Evolutionary conservation across 2,888 invertebrate species (phyloP), one percentile per base, ranked within the genome.

Genomic region (Colletes collaris): DNA sequence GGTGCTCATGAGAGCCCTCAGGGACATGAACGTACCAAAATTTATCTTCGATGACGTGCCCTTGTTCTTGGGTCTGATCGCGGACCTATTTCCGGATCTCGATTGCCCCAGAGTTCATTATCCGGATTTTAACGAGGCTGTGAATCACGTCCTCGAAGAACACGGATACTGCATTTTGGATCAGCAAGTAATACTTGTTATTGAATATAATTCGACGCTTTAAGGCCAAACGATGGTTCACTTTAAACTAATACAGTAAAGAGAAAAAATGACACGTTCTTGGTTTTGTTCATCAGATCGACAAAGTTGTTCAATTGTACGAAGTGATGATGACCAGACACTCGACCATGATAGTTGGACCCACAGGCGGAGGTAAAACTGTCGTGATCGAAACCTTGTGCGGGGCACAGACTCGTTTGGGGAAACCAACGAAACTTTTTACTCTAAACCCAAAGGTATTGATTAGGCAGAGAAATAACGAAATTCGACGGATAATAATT

Each of bases 261-360:
- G 27, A 27, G 27, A 27, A 27, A 27, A 2, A 27, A 35, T 11
- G 5, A 6, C 19, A 40, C 19, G 6, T 49, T 63, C 35, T 27
- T 27, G 13, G 27, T 6, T 13, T 37, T 52, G 2, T 40, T 10
- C 10, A 10, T 13, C 10, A 97, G 97, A 95, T 97, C 78, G 97
- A 97, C 91, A 97, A 98, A 94, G 96, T 98, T 27, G 96, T 98
- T 5, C 98, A 98, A 93, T 91, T 98, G 92, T 98, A 98, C 91
- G 98, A 98, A 94, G 97, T 98, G 0, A 98, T 98, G 98, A 97
- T 97, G 97, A 98, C 97, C 0, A 95, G 98, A 52, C 98, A 98
- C 93, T 97, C 97, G 66, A 96, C 96, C 4, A 98, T 98, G 98
- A 93, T 98, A 81, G 97, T 98, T 3, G 98, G 98, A 0, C 98